These are phyloP conservation scores for Typhlichthys subterraneus DNA, from an alignment of 2,797 vertebrate species.

Conservation along the genomic window DNA sequence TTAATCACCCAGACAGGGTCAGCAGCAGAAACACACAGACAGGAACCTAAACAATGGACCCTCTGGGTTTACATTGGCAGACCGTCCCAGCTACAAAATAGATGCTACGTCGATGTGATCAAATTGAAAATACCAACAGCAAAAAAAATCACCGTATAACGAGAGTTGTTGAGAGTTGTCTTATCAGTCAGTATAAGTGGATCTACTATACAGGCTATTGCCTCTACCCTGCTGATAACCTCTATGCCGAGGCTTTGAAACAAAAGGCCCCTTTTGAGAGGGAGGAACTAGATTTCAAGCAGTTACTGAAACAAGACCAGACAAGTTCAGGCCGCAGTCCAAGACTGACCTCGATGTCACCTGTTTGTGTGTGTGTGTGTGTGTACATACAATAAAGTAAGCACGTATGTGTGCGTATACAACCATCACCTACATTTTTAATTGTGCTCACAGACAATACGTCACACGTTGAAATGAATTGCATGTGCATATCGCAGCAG, in stretches of 20 bases:
- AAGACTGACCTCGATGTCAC: conserved; percentile 67
- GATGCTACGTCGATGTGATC: conserved; percentile 48
- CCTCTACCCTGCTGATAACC: conserved; percentile 73
- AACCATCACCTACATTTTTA: background rate
- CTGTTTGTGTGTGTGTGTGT: conserved; percentile 31
- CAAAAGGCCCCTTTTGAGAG: conserved; percentile 77
- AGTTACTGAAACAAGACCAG: conserved; percentile 67
- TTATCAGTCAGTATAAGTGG: conserved; percentile 67
- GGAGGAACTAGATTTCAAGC: conserved; percentile 62
- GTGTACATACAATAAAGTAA: background rate
- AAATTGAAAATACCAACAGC: conserved; percentile 38
- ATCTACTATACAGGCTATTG: conserved; percentile 72
- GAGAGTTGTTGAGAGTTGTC: conserved; percentile 42
- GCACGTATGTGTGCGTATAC: background rate
- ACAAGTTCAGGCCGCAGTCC: conserved; percentile 61
- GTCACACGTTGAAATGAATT: too few species aligned
- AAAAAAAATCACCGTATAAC: conserved; percentile 58
- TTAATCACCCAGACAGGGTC: conserved; percentile 69
- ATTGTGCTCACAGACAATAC: too few species aligned
- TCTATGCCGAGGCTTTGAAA: conserved; percentile 61
- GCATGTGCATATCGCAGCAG: background rate
- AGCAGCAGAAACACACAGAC: conserved; percentile 59
- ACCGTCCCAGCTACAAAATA: conserved; percentile 21
- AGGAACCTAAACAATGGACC: conserved; percentile 67
- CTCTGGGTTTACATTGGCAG: conserved; percentile 55